phyloP scores from a whole-genome alignment of 2,797 vertebrate genomes.

The Uromys caudimaculatus region DNA sequence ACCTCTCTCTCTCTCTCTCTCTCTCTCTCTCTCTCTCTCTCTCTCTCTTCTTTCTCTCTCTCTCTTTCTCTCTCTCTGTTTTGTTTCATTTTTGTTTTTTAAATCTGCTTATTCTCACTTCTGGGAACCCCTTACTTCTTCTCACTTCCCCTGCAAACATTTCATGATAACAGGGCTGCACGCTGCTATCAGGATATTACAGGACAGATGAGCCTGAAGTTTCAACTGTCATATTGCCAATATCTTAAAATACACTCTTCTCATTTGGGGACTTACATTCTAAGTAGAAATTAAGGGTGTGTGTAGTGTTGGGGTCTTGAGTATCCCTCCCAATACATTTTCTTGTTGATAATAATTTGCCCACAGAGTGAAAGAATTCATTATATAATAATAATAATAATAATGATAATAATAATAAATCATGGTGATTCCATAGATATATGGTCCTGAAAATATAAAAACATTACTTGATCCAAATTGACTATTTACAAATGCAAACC shows the following conservation, averaged over 20 bases:
- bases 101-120: background rate
- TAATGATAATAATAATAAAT: background rate
- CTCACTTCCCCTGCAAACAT: too few relatives aligned
- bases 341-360: background rate
- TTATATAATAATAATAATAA: background rate
- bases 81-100: background rate
- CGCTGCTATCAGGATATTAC: too few relatives aligned
- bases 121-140: background rate
- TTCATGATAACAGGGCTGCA: background rate
- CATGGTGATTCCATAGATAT: background rate
- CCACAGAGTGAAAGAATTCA: background rate
- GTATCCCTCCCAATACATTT: background rate
- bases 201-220: background rate
- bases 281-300: background rate
- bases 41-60: background rate
- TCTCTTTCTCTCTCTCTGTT: background rate
- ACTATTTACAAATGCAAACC: background rate
- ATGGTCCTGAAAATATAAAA: background rate
- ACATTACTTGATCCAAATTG: background rate
- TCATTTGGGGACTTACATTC: background rate
- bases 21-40: too few relatives aligned
- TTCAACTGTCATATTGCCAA: background rate
- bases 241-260: background rate
- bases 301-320: background rate
- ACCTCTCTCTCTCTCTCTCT: too few relatives aligned